Base-by-base conservation (phyloP, 2,113 vertebrate species). In the Lipophrys pholis region DNA sequence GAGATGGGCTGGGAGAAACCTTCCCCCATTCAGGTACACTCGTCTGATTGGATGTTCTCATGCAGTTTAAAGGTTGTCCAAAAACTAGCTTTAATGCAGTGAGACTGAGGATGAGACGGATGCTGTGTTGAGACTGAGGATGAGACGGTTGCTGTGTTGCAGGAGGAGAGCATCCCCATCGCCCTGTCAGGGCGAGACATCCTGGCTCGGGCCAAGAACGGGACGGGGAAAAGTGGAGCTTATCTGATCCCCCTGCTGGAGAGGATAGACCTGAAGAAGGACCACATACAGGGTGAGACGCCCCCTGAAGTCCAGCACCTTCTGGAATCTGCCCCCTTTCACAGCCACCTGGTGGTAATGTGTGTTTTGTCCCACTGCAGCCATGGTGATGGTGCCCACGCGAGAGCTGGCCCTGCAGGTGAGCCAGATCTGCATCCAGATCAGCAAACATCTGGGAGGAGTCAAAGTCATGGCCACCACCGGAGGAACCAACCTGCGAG, bases 1-100 rank as follows among this genome's bases (percentile, higher is more conserved):
- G 94, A 95, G 81, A 95, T 95, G 94, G 94, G 94, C 30, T 95
- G 93, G 94, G 94, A 95, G 88, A 95, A 95, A 69, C 94, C 94
- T 1, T 95, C 94, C 9, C 94, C 94, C 12, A 93, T 95, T 64
- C 94, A 95, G 93, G 94, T 94, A 82, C 0, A 52, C 0, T 46
- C 21, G 21, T n/a, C n/a, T n/a, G n/a, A n/a, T n/a, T n/a, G n/a
- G n/a, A n/a, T n/a, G n/a, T n/a, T n/a, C n/a, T n/a, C n/a, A n/a
- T n/a, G n/a, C n/a, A n/a, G n/a, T n/a, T n/a, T n/a, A n/a, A n/a
- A n/a, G n/a, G n/a, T n/a, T n/a, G n/a, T n/a, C n/a, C n/a, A n/a
- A n/a, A n/a, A n/a, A n/a, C n/a, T n/a, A n/a, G n/a, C n/a, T n/a
- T n/a, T n/a, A n/a, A n/a, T n/a, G 21, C 21, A 4, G 21, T 4